Conservation (phyloP, 2,888 invertebrate species). For the Drosophila meridiana region DNA sequence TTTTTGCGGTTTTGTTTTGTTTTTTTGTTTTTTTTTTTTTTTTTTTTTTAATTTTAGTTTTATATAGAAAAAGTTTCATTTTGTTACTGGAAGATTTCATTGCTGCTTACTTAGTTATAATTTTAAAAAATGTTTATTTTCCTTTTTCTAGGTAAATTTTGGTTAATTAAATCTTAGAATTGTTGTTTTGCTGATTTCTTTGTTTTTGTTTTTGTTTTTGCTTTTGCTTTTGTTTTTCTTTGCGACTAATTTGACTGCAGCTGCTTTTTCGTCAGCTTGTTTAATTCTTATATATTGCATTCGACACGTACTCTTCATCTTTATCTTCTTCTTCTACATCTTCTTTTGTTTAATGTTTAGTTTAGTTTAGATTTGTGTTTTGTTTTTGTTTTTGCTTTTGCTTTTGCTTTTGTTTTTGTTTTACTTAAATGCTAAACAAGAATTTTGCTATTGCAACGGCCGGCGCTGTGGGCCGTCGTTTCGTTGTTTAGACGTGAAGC, state of each 20-base stretch:
- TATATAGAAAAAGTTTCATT: constrained; percentile 60
- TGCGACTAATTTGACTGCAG: constrained; percentile 66
- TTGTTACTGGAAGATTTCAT: constrained; percentile 75
- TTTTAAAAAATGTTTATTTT: constrained; percentile 57
- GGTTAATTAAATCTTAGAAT: constrained; percentile 49
- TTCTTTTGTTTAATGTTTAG: constrained; percentile 24
- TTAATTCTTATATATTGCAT: constrained; percentile 40
- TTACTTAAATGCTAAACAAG: constrained; percentile 76
- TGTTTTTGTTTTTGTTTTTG: constrained; percentile 59
- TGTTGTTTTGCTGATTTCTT: constrained; percentile 69
- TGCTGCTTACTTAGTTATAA: constrained; percentile 65
- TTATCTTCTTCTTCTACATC: background rate
- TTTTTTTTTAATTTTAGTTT: constrained; percentile 24
- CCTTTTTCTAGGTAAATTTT: constrained; percentile 52
- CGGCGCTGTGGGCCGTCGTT: constrained; percentile 33
- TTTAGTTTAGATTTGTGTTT: constrained; percentile 17
- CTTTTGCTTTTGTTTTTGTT: constrained; percentile 4
- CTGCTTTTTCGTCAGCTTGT: constrained; percentile 8
- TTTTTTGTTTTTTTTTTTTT: constrained; percentile 23
- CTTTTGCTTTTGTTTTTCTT: constrained; percentile 63
- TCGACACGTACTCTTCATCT: constrained; percentile 32
- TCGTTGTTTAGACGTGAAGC: constrained; percentile 67
- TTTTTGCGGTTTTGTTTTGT: constrained; percentile 17
- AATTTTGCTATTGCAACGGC: constrained; percentile 76
- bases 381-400: background rate